A percentile compares a stretch with the other conserved stretches of the same genome.
Conservation (phyloP, 1,140 invertebrate species). For the Neodiprion fabricii region DNA sequence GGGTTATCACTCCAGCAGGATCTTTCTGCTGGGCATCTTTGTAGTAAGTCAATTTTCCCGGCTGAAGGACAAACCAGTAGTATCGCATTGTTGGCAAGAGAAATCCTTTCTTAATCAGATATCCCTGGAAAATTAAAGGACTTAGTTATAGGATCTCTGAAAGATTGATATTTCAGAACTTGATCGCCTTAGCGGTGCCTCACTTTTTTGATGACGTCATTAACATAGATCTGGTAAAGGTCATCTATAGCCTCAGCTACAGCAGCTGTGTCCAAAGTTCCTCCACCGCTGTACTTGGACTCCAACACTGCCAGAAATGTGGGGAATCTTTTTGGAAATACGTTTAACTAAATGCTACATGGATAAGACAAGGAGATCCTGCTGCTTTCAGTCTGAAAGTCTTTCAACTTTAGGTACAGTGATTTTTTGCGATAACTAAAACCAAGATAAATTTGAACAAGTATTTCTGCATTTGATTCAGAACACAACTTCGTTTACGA, state of each 20-base stretch:
- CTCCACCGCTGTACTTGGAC: constrained; percentile 68
- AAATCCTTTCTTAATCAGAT: constrained; percentile 76
- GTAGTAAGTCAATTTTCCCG: constrained; percentile 77
- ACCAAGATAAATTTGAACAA: too few species aligned
- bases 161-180: not conserved
- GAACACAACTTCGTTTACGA: too few species aligned
- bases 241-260: constrained; percentile 76
- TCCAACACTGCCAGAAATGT: constrained; percentile 78
- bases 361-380: constrained; percentile 5
- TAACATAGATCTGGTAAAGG: constrained; percentile 78
- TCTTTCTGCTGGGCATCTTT: constrained; percentile 76
- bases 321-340: constrained; percentile 59
- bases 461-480: too few species aligned
- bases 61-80: constrained; percentile 80
- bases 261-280: constrained; percentile 66
- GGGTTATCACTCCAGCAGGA: constrained; percentile 69
- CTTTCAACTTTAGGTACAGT: not conserved
- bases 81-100: constrained; percentile 78
- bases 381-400: not conserved
- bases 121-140: constrained; percentile 62
- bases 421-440: not conserved
- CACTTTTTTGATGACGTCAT: constrained; percentile 85
- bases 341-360: constrained; percentile 12
- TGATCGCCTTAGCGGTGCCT: not conserved
- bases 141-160: constrained; percentile 1